phyloP scores from a whole-genome alignment of 2,888 invertebrate genomes.

The Drosophila niveifrons region DNA sequence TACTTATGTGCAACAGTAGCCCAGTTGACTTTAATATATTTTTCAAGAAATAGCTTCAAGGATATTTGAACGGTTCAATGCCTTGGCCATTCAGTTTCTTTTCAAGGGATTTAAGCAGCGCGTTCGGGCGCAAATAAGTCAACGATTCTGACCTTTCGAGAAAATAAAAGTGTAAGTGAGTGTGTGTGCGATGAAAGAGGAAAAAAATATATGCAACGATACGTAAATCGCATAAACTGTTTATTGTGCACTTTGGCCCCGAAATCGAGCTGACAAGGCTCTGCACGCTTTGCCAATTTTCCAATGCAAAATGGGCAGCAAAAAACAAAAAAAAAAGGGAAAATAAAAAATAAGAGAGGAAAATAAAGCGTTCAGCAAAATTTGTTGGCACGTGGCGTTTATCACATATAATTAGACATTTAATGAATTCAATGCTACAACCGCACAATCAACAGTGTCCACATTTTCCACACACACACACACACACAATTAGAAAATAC shows the following conservation, averaged over 20 bases:
- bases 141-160: constrained; percentile 62
- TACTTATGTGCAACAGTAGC: neutral
- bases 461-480: neutral
- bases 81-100: constrained; percentile 28
- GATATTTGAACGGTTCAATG: constrained; percentile 44
- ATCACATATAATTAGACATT: constrained; percentile 49
- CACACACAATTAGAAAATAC: constrained; percentile 3
- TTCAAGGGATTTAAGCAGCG: constrained; percentile 53
- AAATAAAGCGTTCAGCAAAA: constrained; percentile 22
- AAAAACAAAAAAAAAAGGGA: neutral
- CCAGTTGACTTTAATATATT: neutral
- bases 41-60: constrained; percentile 22
- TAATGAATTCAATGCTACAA: constrained; percentile 26
- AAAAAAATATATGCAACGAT: constrained; percentile 34
- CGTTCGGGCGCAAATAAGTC: constrained; percentile 69
- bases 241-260: constrained; percentile 44
- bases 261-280: constrained; percentile 26
- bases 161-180: constrained; percentile 1
- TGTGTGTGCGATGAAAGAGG: neutral
- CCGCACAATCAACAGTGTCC: neutral
- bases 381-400: constrained; percentile 47
- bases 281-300: constrained; percentile 1
- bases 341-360: constrained; percentile 1
- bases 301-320: constrained; percentile 12
- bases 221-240: constrained; percentile 35